A percentile compares a stretch with the other conserved stretches of the same genome.
These are phyloP conservation scores for Clarias gariepinus DNA, from an alignment of 2,113 vertebrate genomes.

Conservation along the genomic window DNA sequence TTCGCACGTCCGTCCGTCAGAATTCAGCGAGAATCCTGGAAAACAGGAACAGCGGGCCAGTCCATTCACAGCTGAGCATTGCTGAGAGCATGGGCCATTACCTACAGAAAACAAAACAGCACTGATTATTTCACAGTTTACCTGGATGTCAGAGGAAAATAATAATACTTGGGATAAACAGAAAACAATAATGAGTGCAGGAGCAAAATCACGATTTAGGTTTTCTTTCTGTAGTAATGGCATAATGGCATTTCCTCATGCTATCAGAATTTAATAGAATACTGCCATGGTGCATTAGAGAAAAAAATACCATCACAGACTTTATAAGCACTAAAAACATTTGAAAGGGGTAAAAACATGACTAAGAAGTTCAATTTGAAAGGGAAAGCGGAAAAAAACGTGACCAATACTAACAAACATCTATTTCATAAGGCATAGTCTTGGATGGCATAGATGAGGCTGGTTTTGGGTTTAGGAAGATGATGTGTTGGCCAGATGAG, in stretches of 20 bases:
- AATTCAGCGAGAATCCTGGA: slow-evolving; percentile 80
- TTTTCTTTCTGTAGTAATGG: not conserved
- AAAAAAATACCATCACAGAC: not conserved
- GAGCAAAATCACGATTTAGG: not conserved
- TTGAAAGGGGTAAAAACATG: not conserved
- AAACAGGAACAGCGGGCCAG: slow-evolving; percentile 81
- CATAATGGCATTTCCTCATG: slow-evolving; percentile 14
- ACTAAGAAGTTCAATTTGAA: not conserved
- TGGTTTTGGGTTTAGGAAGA: not conserved
- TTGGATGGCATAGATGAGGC: slow-evolving; percentile 5
- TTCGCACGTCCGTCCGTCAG: slow-evolving; percentile 81
- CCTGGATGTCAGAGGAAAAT: not conserved
- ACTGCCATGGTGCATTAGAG: slow-evolving; percentile 1
- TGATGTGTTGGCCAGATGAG: slow-evolving; percentile 48
- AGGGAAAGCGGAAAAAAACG: not conserved
- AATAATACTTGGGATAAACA: not conserved
- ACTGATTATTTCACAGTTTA: slow-evolving; percentile 12
- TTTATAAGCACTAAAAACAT: not conserved
- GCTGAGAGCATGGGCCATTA: slow-evolving; percentile 81
- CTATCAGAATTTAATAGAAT: slow-evolving; percentile 2
- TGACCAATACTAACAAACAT: not conserved
- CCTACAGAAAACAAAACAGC: slow-evolving; percentile 64
- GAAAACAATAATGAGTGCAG: not conserved
- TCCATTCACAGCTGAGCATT: slow-evolving; percentile 69
- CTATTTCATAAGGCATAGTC: not conserved